Percentiles rank a stretch among this genome's conserved stretches.
These are phyloP conservation scores for Ceratothoa steindachneri DNA, from an alignment of 2,888 invertebrate genomes.

Conservation along the genomic window DNA sequence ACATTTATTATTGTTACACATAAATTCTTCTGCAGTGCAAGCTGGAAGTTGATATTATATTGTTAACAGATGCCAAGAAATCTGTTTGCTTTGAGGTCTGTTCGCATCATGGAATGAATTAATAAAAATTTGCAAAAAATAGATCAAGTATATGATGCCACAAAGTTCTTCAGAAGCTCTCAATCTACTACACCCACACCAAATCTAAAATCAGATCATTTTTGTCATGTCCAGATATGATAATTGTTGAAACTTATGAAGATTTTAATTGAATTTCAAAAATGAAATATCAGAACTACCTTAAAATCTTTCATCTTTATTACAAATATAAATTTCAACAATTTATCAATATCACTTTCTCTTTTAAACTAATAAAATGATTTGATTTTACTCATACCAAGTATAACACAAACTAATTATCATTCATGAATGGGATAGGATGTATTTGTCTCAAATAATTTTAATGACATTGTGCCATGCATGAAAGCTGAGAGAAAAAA, in stretches of 20 bases:
- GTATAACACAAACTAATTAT: not conserved
- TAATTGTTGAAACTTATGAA: too few species aligned
- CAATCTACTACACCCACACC: not conserved
- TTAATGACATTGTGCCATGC: not conserved
- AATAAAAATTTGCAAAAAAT: not conserved
- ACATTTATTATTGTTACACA: slow-evolving; percentile 15
- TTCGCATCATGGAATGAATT: not conserved
- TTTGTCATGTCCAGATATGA: too few species aligned
- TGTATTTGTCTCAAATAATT: not conserved
- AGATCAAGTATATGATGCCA: not conserved
- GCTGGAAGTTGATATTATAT: not conserved
- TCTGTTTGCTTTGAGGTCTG: not conserved
- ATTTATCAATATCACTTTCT: too few species aligned
- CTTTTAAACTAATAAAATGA: not conserved
- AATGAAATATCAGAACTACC: too few species aligned
- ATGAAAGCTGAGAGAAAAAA: not conserved
- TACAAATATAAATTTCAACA: too few species aligned
- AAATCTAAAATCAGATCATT: not conserved
- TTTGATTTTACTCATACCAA: not conserved
- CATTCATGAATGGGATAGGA: not conserved
- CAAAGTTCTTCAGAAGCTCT: not conserved
- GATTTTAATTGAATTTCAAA: too few species aligned
- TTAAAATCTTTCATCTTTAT: too few species aligned
- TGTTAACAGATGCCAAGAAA: not conserved
- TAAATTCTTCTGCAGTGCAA: slow-evolving; percentile 17